phyloP scores from a whole-genome alignment of 2,797 vertebrate genomes.

The Eupleurogrammus muticus region DNA sequence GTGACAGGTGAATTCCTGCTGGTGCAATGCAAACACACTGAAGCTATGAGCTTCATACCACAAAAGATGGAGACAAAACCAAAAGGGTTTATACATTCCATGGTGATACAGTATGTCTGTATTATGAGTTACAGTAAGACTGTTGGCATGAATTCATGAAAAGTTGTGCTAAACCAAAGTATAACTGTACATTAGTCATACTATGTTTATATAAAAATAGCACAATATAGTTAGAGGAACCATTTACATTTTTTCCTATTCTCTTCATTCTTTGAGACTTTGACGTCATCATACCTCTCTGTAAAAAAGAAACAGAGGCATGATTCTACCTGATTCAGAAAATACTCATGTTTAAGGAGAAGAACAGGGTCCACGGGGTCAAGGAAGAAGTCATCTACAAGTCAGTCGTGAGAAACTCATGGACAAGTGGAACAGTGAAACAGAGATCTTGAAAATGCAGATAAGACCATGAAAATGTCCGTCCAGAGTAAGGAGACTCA shows the following conservation, averaged over 20 bases:
- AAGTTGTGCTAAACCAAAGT: background rate
- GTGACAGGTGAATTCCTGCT: background rate
- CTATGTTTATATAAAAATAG: background rate
- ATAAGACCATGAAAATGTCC: conserved; percentile 42
- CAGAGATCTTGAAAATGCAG: conserved; percentile 1
- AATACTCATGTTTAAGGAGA: background rate
- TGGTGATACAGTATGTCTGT: background rate
- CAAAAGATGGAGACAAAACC: background rate
- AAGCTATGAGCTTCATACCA: background rate
- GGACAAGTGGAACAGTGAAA: conserved; percentile 19
- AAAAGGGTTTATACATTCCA: conserved; percentile 9
- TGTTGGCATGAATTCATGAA: background rate
- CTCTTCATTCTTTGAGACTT: background rate
- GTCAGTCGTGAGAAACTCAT: background rate
- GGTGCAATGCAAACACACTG: conserved; percentile 2
- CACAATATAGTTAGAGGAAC: background rate
- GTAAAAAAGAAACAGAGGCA: background rate
- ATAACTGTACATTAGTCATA: background rate
- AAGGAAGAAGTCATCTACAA: background rate
- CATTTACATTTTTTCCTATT: background rate
- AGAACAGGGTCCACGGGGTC: background rate
- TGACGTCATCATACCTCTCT: background rate
- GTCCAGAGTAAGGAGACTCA: conserved; percentile 37
- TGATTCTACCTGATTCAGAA: background rate
- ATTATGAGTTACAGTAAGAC: background rate